Evolutionary conservation across 2,888 invertebrate genomes (phyloP).

Genomic region (Noctuana brunneofusca): DNA sequence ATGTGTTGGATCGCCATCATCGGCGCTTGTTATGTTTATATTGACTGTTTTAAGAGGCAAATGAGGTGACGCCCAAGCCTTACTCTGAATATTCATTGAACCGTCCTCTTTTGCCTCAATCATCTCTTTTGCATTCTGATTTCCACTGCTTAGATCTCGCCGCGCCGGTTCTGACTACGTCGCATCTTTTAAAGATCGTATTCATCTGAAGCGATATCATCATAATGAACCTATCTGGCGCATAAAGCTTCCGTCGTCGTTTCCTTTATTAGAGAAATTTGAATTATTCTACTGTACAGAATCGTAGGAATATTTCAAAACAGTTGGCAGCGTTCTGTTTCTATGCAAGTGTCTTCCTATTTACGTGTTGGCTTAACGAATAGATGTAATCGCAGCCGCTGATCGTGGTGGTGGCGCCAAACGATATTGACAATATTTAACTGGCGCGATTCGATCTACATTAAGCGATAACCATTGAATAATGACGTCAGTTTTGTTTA

Average conservation of each 20-base stretch:
- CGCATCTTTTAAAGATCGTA: conserved; percentile 33
- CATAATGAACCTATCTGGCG: conserved; percentile 21
- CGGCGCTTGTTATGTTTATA: conserved; percentile 31
- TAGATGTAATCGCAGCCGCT: conserved; percentile 13
- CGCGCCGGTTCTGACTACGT: conserved; percentile 27
- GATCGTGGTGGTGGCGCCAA: conserved; percentile 17
- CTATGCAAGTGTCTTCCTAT: conserved; percentile 14
- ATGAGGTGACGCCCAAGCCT: conserved; percentile 32
- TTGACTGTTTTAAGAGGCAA: conserved; percentile 27
- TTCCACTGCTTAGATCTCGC: conserved; percentile 30
- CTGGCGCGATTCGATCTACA: conserved; percentile 17
- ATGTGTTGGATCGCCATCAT: conserved; percentile 39
- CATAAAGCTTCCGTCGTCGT: conserved; percentile 11
- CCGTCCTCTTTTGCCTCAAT: conserved; percentile 29
- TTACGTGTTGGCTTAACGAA: conserved; percentile 1
- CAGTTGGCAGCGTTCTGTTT: conserved; percentile 11
- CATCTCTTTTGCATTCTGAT: conserved; percentile 33
- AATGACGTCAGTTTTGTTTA: conserved; percentile 19
- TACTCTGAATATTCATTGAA: conserved; percentile 33
- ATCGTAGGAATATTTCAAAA: conserved; percentile 5
- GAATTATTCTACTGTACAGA: conserved; percentile 3
- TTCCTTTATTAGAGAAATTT: conserved; percentile 13
- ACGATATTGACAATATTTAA: conserved; percentile 23
- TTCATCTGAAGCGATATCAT: conserved; percentile 26
- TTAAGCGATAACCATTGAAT: conserved; percentile 23